Evolutionary conservation across 2,113 vertebrate genomes (phyloP), one percentile per base, ranked within the genome.

Genomic region (Spilogale gracilis): DNA sequence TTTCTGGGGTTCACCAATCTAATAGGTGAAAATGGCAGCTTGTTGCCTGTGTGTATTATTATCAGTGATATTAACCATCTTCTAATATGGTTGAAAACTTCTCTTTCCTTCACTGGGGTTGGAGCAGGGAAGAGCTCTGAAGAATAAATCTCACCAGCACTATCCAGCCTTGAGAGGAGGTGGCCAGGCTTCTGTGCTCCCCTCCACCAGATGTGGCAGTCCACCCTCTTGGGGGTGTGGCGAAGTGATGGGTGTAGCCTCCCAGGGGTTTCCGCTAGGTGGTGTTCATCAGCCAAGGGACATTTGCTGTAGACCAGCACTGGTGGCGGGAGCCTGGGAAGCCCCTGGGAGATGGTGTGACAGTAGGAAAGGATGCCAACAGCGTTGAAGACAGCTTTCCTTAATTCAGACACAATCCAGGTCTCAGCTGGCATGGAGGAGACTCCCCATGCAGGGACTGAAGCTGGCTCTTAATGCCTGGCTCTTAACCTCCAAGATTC

Each of bases 221-320:
- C 50, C 23, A 6, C 69, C n/a, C 6, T 5, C 1, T 0, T 7
- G n/a, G 23, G 60, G 43, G 67, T 45, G 67, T 11, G 3, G 23
- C 3, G 1, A 45, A 27, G 11, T 0, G 3, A 4, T 1, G 3
- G 18, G 30, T 10, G 2, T 14, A 14, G 65, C 5, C 6, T 56
- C 48, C 18, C 14, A 48, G 58, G 27, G 38, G 27, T 48, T 16
- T 71, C 88, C 61, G 45, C 45, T 80, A 71, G 63, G 61, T 45
- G 81, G 27, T 14, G 16, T n/a, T 21, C 43, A 23, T 18, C 65
- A 65, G 18, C 14, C 78, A 38, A 52, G 17, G 20, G 25, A 80
- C 30, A 4, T 32, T 38, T 80, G 69, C 32, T 27, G 4, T 45
- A 69, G 8, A 11, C 14, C 54, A 20, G 27, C 56, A 21, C n/a